These are phyloP conservation scores for Orgyia antiqua DNA, from an alignment of 2,888 invertebrate species.

Conservation along the genomic window DNA sequence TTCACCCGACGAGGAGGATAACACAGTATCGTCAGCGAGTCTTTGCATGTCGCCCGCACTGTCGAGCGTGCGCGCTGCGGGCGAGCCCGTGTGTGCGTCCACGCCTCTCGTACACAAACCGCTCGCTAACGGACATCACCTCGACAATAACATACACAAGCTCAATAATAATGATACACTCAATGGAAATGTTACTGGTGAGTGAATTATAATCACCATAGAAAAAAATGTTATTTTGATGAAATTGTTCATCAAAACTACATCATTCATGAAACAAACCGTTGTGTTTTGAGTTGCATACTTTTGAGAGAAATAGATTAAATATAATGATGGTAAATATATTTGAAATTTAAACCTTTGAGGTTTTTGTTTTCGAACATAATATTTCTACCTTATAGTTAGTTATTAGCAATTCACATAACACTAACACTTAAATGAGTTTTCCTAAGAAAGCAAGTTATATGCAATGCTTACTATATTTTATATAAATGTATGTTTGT, in stretches of 20 bases:
- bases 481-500: neutral
- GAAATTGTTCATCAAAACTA: neutral
- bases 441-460: too few species aligned
- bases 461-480: neutral
- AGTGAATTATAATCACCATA: conserved; percentile 14
- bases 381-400: too few species aligned
- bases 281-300: too few species aligned
- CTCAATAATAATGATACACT: conserved; percentile 38
- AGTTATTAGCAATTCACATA: too few species aligned
- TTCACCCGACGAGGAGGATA: conserved; percentile 47
- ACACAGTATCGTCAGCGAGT: conserved; percentile 63
- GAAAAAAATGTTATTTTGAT: too few species aligned
- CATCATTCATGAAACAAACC: too few species aligned
- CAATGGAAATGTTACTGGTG: conserved; percentile 55
- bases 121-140: conserved; percentile 46
- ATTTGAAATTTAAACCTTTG: too few species aligned
- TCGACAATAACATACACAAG: conserved; percentile 29
- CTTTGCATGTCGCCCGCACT: conserved; percentile 56
- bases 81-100: conserved; percentile 42
- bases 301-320: too few species aligned
- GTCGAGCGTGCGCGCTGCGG: conserved; percentile 26
- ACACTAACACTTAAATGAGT: too few species aligned
- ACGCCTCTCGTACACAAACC: conserved; percentile 30
- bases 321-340: too few species aligned
- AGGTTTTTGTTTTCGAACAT: too few species aligned